These are phyloP conservation scores for Callinectes sapidus DNA, from an alignment of 2,888 invertebrate species.

Conservation along the genomic window DNA sequence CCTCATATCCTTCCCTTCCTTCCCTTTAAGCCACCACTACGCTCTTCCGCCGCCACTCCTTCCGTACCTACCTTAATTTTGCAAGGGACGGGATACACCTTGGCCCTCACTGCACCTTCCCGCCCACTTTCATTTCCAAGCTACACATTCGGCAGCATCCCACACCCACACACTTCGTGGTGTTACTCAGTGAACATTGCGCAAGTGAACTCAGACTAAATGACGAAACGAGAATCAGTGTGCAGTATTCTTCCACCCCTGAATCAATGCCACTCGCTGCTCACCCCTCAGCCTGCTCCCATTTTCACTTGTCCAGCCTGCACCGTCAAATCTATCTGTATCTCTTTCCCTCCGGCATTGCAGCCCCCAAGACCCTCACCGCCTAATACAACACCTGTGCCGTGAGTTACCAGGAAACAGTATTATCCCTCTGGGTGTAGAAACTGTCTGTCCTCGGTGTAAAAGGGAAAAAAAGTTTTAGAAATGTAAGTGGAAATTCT, in stretches of 20 bases:
- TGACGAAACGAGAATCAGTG: background rate
- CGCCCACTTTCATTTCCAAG: background rate
- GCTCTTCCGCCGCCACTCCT: background rate
- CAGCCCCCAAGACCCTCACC: background rate
- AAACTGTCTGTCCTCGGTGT: background rate
- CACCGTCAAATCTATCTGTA: background rate
- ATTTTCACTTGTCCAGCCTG: no score
- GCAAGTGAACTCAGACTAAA: background rate
- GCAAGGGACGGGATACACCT: slow-evolving; percentile 3
- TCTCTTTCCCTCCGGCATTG: background rate
- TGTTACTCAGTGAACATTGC: background rate
- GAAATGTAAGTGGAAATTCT: background rate
- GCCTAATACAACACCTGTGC: background rate
- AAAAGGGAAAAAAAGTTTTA: background rate
- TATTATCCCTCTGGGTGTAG: background rate
- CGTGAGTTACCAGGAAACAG: background rate
- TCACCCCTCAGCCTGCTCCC: no score
- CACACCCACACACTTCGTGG: background rate
- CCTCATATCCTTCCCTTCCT: background rate
- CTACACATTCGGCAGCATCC: background rate
- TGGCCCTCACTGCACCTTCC: background rate
- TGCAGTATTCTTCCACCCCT: background rate
- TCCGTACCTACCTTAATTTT: background rate
- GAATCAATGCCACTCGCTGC: background rate
- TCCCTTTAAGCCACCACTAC: background rate